A percentile compares a stretch with the other conserved stretches of the same genome.
phyloP scores from a whole-genome alignment of 2,113 vertebrate genomes.

The Bubo blakistoni region DNA sequence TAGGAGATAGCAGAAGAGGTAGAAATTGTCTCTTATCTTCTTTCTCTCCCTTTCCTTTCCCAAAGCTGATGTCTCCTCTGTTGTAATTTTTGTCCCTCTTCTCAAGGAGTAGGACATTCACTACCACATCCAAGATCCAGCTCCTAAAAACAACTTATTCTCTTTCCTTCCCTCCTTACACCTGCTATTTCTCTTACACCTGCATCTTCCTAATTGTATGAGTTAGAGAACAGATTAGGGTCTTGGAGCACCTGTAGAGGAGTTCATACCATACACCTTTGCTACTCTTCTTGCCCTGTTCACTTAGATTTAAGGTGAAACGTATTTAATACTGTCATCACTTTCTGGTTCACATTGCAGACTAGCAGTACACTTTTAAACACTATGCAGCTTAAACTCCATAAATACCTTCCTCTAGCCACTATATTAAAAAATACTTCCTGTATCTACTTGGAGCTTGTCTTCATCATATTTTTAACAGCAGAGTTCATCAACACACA shows the following conservation, averaged over 20 bases:
- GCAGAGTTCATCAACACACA: neutral
- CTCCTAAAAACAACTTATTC: neutral
- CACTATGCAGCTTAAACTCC: neutral
- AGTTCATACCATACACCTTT: neutral
- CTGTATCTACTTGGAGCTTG: neutral
- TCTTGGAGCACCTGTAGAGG: neutral
- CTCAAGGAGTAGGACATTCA: neutral
- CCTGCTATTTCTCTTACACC: neutral
- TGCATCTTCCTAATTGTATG: neutral
- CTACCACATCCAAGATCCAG: neutral
- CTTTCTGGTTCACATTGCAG: neutral
- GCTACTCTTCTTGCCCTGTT: neutral
- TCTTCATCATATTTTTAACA: neutral
- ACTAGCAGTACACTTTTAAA: neutral
- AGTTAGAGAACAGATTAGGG: neutral
- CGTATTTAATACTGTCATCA: neutral
- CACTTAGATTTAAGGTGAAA: neutral
- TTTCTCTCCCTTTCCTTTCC: neutral
- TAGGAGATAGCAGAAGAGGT: neutral
- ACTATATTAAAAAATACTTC: neutral
- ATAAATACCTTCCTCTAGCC: neutral
- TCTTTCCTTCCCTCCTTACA: neutral
- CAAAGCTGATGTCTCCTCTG: neutral
- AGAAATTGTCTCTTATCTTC: neutral
- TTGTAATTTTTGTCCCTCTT: neutral